phyloP scores from a whole-genome alignment of 2,888 invertebrate species.

The Opisthograptis luteolata region DNA sequence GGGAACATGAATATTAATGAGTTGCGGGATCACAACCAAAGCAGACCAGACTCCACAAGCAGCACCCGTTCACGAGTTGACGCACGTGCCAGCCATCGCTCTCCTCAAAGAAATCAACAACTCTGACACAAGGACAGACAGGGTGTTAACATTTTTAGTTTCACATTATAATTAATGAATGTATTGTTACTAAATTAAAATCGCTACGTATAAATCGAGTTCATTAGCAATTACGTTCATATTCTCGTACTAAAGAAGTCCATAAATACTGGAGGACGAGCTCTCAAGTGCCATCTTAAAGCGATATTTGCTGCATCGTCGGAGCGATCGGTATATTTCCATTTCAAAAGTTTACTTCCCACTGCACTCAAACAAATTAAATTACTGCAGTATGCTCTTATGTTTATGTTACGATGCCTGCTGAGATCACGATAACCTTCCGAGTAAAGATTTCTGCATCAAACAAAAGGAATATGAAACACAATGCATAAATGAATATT shows the following conservation, averaged over 20 bases:
- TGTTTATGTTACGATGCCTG: slow-evolving; percentile 26
- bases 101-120: no score
- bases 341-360: slow-evolving; percentile 43
- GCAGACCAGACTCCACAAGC: no score
- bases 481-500: slow-evolving; percentile 20
- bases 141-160: no score
- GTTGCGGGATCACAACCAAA: no score
- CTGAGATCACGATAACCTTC: slow-evolving; percentile 16
- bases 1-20: no score
- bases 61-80: no score
- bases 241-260: neutral
- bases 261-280: slow-evolving; percentile 1
- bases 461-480: slow-evolving; percentile 17
- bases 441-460: slow-evolving; percentile 20
- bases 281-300: slow-evolving; percentile 26
- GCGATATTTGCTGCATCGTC: slow-evolving; percentile 10
- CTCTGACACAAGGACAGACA: no score
- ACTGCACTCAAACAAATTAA: slow-evolving; percentile 50
- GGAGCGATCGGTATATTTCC: slow-evolving; percentile 13
- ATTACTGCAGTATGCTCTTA: slow-evolving; percentile 42
- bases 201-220: no score
- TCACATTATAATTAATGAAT: no score
- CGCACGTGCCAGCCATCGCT: no score
- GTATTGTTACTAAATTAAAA: no score
- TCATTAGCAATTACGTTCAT: no score